Evolutionary conservation across 2,888 invertebrate species (phyloP), one percentile per base, ranked within the genome.

Genomic region (Pristionchus exspectatus): DNA sequence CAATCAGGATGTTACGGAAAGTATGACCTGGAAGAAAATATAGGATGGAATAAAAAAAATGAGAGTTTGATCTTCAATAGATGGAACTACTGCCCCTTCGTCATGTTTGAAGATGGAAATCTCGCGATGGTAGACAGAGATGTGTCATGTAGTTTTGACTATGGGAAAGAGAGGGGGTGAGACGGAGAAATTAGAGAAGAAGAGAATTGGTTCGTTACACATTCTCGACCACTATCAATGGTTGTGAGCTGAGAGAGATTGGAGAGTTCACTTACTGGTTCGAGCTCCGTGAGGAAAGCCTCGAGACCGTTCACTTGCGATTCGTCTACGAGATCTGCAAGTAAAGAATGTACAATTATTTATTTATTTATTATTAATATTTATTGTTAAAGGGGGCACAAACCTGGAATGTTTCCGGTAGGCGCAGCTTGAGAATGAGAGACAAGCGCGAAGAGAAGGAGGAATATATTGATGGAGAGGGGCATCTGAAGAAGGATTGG

Each of bases 261-360:
- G 24, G 59, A 59, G 59, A 18, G 72, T 72, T 88, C 16, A 44
- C 83, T 81, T 30, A 89, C 89, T 10, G 89, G 89, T 16, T 89
- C 83, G 2, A 89, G 50, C 9, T 83, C 44, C 14, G 89, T 89
- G 9, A 89, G 83, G 63, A 89, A 83, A 10, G 44, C 89, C 16
- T 89, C 89, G 7, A 89, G 30, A 21, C 89, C 89, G 24, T 59
- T 63, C 16, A 89, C 89, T 81, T 89, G 81, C 3, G 89, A 89
- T 50, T 89, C 89, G 27, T 89, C 89, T 0, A 89, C 89, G 18
- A 89, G 83, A 66, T 89, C 89, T 89, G 27, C 3, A 72, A 66
- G 33, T 16, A 30, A n/a, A 24, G 2, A 7, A 69, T 18, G 4
- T 30, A 38, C 38, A 38, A 3, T 38, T 3, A 38, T 27, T 10